Base-by-base conservation (phyloP, 1,140 invertebrate species). In the Radopholus similis region DNA sequence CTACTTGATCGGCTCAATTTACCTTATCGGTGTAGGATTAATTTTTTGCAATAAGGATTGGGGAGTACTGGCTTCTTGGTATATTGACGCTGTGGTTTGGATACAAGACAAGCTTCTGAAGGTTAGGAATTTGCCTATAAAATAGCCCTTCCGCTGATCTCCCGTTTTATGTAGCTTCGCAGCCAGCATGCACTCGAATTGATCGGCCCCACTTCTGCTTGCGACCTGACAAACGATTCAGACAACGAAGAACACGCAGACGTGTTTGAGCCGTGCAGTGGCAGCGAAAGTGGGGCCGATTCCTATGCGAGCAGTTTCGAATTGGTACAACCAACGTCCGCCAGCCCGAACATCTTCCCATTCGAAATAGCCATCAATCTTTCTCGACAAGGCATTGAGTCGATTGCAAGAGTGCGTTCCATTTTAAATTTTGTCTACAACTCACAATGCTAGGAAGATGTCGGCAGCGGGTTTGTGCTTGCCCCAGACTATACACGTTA, bases 41-140 rank as follows among this genome's bases (percentile, higher is more conserved):
- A 72, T 71, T 13, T 6, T 72, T n/a, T 72, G 47, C 3, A 62
- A 62, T 0, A 40, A 26, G 23, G 57, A 56, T n/a, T 71, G 70
- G 70, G 64, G 53, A 26, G 18, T 51, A 23, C 8, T 65, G 5
- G 58, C 64, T 18, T 53, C 69, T 37, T 18, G 37, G 26, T 71
- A 71, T 49, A 26, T 71, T 1, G 32, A 71, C 42, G 15, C 37
- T 9, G 55, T 71, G 37, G 13, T 32, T 5, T 53, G 42, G 35
- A 55, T 71, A 11, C 70, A 71, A 26, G 23, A 72, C 28, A 28
- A 38, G 15, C 58, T 72, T 37, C n/a, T 68, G 11, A 49, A 55
- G 23, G 67, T 64, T 55, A 64, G 26, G 38, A 13, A 13, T 21
- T 28, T 37, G 38, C 37, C 51, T 53, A 57, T 15, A 21, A 38